Percentiles rank a stretch among this genome's conserved stretches.
Evolutionary conservation across 1,140 invertebrate species (phyloP).

Genomic region (Bombus cullumanus): DNA sequence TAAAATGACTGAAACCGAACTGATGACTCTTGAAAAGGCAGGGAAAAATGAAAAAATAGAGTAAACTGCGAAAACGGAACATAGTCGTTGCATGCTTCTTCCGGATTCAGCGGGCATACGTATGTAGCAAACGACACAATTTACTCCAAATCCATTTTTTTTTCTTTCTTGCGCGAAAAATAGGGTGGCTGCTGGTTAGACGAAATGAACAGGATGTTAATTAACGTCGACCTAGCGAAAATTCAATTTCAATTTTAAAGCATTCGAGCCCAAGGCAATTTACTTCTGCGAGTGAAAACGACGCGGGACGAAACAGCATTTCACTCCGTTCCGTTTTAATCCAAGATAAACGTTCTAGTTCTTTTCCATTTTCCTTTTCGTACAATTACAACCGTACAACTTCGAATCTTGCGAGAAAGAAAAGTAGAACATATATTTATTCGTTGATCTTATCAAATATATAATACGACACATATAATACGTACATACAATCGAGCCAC

Average conservation of each 20-base stretch:
- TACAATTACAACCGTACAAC: not conserved
- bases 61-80: not conserved
- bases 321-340: slow-evolving; percentile 5
- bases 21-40: too few relatives aligned
- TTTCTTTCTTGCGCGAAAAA: not conserved
- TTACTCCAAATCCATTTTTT: not conserved
- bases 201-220: slow-evolving; percentile 22
- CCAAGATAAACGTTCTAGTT: not conserved
- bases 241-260: slow-evolving; percentile 49
- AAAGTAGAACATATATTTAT: not conserved
- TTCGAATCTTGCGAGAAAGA: not conserved
- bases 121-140: not conserved
- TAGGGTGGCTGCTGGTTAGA: not conserved
- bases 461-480: too few relatives aligned
- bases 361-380: not conserved
- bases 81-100: not conserved
- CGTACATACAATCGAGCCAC: too few relatives aligned
- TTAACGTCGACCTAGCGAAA: slow-evolving; percentile 34
- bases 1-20: not conserved
- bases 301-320: not conserved
- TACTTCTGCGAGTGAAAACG: slow-evolving; percentile 12
- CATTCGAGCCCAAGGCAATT: slow-evolving; percentile 21
- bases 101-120: not conserved
- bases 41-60: not conserved
- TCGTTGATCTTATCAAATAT: too few relatives aligned